Evolutionary conservation across 2,113 vertebrate genomes (phyloP), one percentile per base, ranked within the genome.

Genomic region (Hyla sarda): DNA sequence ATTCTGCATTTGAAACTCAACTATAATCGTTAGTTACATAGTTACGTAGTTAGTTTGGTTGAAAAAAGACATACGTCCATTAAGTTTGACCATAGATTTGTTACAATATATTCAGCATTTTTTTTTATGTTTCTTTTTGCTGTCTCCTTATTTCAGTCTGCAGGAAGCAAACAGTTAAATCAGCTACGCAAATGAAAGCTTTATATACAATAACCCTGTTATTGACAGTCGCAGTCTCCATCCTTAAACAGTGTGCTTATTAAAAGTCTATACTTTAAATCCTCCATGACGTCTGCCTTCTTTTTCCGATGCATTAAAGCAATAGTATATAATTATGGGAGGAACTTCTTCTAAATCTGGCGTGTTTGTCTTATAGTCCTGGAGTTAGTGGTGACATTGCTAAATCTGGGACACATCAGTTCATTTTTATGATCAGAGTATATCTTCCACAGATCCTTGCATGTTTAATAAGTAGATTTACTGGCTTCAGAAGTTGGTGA

Each of bases 291-390:
- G 81, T 69, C 32, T 87, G 48, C 77, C 83, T 84, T 87, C 67
- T 73, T 71, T 45, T 69, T 76, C 47, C 52, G 50, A 71, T 50
- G 65, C 56, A 72, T 60, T 88, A 84, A 89, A 88, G 88, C 81
- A 89, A 90, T 89, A 87, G 84, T 87, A 88, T 91, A 30, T 91
- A 91, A 92, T 91, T 92, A 91, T 90, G 90, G 90, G 91, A 91
- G 89, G 89, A 90, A 87, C 81, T 89, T 83, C 88, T 89, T 88
- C 90, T 90, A 88, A 90, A 90, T 88, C 87, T 88, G 89, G 89
- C 89, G 87, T 80, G 76, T 1, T 9, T 88, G 87, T 23, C n/a
- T 90, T 89, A 79, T 87, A 90, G 90, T 83, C 72, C 82, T 85
- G 87, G 84, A 84, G 88, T 89, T 91, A 92, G 90, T 84, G 88